These are phyloP conservation scores for Drosophila malerkotliana DNA, from an alignment of 1,140 invertebrate genomes.

Conservation along the genomic window DNA sequence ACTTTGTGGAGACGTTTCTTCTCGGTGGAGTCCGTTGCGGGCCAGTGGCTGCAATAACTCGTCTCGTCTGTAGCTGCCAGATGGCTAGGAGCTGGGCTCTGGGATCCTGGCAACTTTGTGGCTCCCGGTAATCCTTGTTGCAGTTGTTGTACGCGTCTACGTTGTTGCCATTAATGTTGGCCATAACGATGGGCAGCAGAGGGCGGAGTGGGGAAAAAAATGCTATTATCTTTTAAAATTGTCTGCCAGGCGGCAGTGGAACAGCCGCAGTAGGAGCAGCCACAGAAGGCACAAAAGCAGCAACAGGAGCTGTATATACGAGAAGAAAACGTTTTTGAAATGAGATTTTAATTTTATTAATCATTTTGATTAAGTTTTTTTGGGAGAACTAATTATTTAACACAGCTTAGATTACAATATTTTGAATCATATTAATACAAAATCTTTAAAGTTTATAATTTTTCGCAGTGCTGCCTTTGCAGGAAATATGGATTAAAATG, in stretches of 20 bases:
- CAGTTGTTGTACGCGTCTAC: conserved; percentile 54
- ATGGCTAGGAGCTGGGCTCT: conserved; percentile 24
- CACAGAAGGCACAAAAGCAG: conserved; percentile 13
- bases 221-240: conserved; percentile 79
- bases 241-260: conserved; percentile 65
- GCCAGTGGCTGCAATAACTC: conserved; percentile 63
- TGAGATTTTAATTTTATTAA: neutral
- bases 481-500: conserved; percentile 81
- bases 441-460: neutral
- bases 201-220: conserved; percentile 40
- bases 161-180: conserved; percentile 57
- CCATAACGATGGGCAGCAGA: conserved; percentile 15
- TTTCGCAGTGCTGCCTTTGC: conserved; percentile 4
- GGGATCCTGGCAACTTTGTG: conserved; percentile 43
- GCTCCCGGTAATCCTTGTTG: conserved; percentile 68
- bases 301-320: conserved; percentile 8
- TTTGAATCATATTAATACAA: too few relatives aligned
- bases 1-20: conserved; percentile 20
- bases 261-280: conserved; percentile 6
- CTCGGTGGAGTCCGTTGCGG: conserved; percentile 31
- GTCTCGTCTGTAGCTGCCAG: conserved; percentile 53
- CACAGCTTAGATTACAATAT: too few relatives aligned
- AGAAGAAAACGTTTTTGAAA: neutral
- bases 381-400: too few relatives aligned
- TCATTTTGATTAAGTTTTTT: too few relatives aligned